A percentile compares a stretch with the other conserved stretches of the same genome.
phyloP scores from a whole-genome alignment of 2,113 vertebrate species.

The Ageneiosus marmoratus region DNA sequence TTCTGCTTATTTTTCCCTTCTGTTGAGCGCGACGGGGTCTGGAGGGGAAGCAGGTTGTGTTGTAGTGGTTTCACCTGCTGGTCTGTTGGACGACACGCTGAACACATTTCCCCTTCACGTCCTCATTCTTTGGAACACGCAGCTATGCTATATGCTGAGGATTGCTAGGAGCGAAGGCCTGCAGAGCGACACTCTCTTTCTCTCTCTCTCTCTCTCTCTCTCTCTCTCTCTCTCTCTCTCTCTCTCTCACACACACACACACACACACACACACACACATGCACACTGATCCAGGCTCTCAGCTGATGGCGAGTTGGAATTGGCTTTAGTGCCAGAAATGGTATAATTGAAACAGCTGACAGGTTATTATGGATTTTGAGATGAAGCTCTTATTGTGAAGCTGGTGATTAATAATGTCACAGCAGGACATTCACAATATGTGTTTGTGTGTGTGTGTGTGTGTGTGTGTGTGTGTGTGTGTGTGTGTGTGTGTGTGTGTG shows the following conservation, averaged over 20 bases:
- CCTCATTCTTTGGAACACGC: conserved; percentile 17
- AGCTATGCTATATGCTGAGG: conserved; percentile 15
- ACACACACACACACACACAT: background rate
- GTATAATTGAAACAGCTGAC: conserved; percentile 25
- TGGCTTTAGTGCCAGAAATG: conserved; percentile 11
- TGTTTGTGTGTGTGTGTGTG: no score
- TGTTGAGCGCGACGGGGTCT: conserved; percentile 22
- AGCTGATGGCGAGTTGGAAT: conserved; percentile 23
- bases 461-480: conserved; percentile 29
- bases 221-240: background rate
- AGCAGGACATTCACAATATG: background rate
- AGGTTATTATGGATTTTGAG: conserved; percentile 24
- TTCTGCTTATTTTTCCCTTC: conserved; percentile 30
- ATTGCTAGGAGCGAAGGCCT: conserved; percentile 7
- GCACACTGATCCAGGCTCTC: background rate
- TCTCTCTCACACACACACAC: conserved; percentile 4
- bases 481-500: conserved; percentile 41
- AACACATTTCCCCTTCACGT: conserved; percentile 35
- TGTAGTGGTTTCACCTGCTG: conserved; percentile 50
- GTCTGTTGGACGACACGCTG: conserved; percentile 41
- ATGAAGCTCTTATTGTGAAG: conserved; percentile 27
- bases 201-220: background rate
- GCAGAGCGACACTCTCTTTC: background rate
- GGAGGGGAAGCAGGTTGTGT: conserved; percentile 53
- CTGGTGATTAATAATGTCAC: conserved; percentile 22